Base-by-base conservation (phyloP, 2,113 vertebrate species). In the Triplophysa tibetana region DNA sequence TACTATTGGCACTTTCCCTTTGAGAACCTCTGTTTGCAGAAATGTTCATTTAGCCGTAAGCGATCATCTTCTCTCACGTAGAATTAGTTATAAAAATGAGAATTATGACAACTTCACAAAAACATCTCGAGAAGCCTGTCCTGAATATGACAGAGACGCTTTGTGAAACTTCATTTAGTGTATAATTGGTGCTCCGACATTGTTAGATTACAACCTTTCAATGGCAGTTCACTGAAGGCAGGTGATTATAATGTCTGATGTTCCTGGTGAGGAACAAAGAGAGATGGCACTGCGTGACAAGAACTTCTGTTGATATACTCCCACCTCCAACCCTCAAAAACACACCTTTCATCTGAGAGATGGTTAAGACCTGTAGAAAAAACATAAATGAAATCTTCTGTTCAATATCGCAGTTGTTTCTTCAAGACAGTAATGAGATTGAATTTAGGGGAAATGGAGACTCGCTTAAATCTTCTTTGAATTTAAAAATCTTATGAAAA, bases 311-410 rank as follows among this genome's bases (percentile, higher is more conserved):
- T 76, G 61, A 11, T 60, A n/a, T 58, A 43, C 24, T 75, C 56
- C 41, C 1, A 41, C 5, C 8, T 14, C 14, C 23, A 23, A 33
- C 41, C 13, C 43, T 70, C 7, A 29, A 64, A 45, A 63, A 61
- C 26, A 75, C 60, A 75, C 43, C 41, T 64, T 61, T 80, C 50
- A 41, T 86, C 82, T 82, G 85, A 88, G 88, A 88, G 87, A 84
- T 84, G 73, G 79, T 83, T 90, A 89, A 54, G 52, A 54, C 17
- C 17, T 38, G 33, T 38, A 38, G 33, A 38, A 38, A 8, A 38
- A 38, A 38, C 33, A 45, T 10, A 45, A 45, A 45, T 45, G 1
- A 45, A 45, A 45, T 54, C 33, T 38, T 38, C 33, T 6, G 33
- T 38, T 38, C 16, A 70, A 33, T 29, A 54, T 29, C 24, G 2